Conservation (phyloP, 2,797 vertebrate genomes). For the Notolepis coatsorum region DNA sequence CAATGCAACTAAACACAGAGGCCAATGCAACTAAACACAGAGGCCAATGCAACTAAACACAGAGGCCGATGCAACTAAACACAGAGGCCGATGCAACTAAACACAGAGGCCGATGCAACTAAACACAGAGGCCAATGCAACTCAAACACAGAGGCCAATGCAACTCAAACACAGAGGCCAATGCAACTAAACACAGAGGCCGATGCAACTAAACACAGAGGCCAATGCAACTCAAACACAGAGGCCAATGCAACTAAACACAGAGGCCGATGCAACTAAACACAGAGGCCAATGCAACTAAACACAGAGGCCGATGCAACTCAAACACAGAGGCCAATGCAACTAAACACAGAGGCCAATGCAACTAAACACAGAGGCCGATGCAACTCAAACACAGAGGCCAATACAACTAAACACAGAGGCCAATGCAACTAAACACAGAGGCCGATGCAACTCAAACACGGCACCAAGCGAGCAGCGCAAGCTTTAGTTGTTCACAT, state of each 20-base stretch:
- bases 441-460: conserved; percentile 29
- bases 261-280: conserved; percentile 27
- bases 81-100: conserved; percentile 22
- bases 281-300: too few relatives aligned
- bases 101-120: conserved; percentile 22
- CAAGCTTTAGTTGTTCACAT: conserved; percentile 44
- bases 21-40: conserved; percentile 19
- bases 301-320: conserved; percentile 20
- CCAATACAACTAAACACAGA: conserved; percentile 19
- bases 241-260: conserved; percentile 24
- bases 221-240: conserved; percentile 22
- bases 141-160: conserved; percentile 26
- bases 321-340: too few relatives aligned
- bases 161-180: conserved; percentile 27
- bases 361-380: conserved; percentile 22
- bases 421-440: conserved; percentile 19
- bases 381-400: conserved; percentile 29
- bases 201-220: conserved; percentile 23
- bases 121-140: conserved; percentile 20
- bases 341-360: conserved; percentile 24
- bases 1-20: conserved; percentile 23
- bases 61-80: conserved; percentile 24
- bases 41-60: conserved; percentile 24
- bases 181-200: conserved; percentile 23
- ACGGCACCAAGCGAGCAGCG: conserved; percentile 18